These are phyloP conservation scores for Spisula subtruncata DNA, from an alignment of 2,888 invertebrate genomes.

Conservation along the genomic window DNA sequence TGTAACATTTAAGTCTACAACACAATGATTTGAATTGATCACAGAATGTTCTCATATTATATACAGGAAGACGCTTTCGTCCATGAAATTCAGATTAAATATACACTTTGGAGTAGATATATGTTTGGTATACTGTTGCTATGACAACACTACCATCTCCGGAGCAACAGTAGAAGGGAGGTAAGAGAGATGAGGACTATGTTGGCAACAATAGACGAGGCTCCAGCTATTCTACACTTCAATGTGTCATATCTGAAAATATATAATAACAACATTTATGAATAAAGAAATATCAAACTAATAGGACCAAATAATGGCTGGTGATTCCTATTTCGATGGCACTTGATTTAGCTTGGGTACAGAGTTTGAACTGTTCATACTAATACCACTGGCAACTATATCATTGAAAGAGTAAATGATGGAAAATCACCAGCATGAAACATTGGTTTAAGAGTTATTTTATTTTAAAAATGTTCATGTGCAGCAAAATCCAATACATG, in stretches of 20 bases:
- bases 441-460: no score
- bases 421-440: no score
- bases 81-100: slow-evolving; percentile 19
- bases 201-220: slow-evolving; percentile 76
- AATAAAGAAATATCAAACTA: neutral
- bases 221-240: slow-evolving; percentile 95
- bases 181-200: slow-evolving; percentile 72
- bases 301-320: no score
- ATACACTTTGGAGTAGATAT: slow-evolving; percentile 10
- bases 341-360: no score
- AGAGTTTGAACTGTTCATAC: no score
- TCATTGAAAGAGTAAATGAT: no score
- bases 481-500: no score
- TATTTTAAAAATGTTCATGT: no score
- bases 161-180: slow-evolving; percentile 56
- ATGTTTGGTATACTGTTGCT: neutral
- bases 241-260: slow-evolving; percentile 89
- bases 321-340: no score
- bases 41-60: slow-evolving; percentile 9
- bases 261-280: neutral
- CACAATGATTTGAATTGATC: slow-evolving; percentile 12
- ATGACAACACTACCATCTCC: slow-evolving; percentile 51
- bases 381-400: no score
- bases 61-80: neutral
- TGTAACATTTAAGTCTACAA: neutral